Percentiles rank a stretch among this genome's conserved stretches.
Conservation (phyloP, 2,113 vertebrate genomes). For the Megaptera novaeangliae region DNA sequence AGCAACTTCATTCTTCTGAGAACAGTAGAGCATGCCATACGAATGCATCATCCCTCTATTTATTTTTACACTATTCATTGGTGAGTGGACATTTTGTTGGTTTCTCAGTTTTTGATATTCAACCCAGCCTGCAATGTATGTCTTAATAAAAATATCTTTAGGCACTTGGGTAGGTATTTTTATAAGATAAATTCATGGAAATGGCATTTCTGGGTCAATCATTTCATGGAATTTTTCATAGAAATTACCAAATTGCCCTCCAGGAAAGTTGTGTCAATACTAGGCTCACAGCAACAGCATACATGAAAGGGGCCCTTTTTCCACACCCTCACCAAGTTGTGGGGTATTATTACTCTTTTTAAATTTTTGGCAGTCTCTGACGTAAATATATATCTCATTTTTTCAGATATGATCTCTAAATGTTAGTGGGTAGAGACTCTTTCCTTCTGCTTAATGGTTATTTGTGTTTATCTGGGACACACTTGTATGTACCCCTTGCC, state of each 20-base stretch:
- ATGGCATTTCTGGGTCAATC: slow-evolving; percentile 25
- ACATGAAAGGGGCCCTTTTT: neutral
- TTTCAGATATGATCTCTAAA: neutral
- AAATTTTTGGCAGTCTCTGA: neutral
- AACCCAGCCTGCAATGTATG: neutral
- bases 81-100: neutral
- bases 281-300: neutral
- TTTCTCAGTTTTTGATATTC: neutral
- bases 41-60: neutral
- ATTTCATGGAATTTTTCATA: slow-evolving; percentile 42
- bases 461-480: neutral
- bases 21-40: neutral
- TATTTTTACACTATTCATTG: neutral
- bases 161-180: slow-evolving; percentile 23
- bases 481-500: neutral
- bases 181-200: neutral
- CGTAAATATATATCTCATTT: neutral
- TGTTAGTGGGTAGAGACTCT: neutral
- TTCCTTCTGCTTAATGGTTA: neutral
- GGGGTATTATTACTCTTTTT: neutral
- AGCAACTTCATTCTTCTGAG: neutral
- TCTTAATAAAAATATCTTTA: slow-evolving; percentile 27
- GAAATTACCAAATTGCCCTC: slow-evolving; percentile 1
- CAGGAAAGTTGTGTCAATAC: neutral
- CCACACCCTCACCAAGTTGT: neutral